Conservation (phyloP, 2,888 invertebrate genomes). For the Tortricodes alternella region DNA sequence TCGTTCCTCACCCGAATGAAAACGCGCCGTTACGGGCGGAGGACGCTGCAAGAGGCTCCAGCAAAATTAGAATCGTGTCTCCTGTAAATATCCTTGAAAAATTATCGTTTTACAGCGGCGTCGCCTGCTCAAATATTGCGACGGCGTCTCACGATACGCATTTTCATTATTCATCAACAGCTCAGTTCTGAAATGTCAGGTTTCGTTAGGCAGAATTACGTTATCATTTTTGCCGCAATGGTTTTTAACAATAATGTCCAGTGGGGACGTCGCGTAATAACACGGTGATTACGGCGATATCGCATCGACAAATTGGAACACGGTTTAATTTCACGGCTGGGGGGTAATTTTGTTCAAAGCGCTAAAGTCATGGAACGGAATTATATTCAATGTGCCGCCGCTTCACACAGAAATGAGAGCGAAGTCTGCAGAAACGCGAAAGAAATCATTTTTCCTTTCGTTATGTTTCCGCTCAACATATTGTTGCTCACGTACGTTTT, state of each 20-base stretch:
- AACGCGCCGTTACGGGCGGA: slow-evolving; percentile 10
- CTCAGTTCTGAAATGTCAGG: slow-evolving; percentile 5
- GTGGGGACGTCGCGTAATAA: slow-evolving; percentile 16
- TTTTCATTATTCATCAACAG: slow-evolving; percentile 20
- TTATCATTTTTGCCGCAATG: slow-evolving; percentile 8
- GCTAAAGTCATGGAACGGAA: slow-evolving; percentile 3
- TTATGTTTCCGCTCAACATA: slow-evolving; percentile 23
- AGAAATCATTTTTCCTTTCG: slow-evolving; percentile 24
- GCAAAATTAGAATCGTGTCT: slow-evolving; percentile 28
- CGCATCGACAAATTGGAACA: slow-evolving; percentile 28
- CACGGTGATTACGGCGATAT: slow-evolving; percentile 25
- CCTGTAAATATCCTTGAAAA: slow-evolving; percentile 24
- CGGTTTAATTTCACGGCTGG: slow-evolving; percentile 13
- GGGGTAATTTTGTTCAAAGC: slow-evolving; percentile 18
- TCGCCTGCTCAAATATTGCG: background rate
- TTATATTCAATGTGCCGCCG: background rate
- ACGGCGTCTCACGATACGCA: background rate
- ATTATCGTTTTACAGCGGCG: slow-evolving; percentile 23
- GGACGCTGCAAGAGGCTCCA: background rate
- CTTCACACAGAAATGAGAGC: background rate
- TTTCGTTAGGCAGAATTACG: slow-evolving; percentile 12
- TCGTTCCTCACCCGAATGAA: slow-evolving; percentile 26
- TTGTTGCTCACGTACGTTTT: slow-evolving; percentile 17
- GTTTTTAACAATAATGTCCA: slow-evolving; percentile 23
- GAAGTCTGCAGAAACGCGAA: background rate